A percentile compares a stretch with the other conserved stretches of the same genome.
These are phyloP conservation scores for Proisotoma minuta DNA, from an alignment of 2,888 invertebrate genomes.

Conservation along the genomic window DNA sequence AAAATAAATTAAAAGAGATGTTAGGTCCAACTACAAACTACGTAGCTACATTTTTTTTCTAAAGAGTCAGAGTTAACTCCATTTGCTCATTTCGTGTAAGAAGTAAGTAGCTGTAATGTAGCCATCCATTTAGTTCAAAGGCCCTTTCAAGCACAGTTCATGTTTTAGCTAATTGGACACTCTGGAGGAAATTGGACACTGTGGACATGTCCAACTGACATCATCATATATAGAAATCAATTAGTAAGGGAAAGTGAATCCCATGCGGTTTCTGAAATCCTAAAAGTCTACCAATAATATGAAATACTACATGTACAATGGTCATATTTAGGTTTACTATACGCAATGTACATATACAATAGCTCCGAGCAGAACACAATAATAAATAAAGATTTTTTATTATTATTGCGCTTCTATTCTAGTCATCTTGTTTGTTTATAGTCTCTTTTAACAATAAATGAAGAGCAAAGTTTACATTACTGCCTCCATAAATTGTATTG, in stretches of 20 bases:
- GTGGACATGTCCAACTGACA: background rate
- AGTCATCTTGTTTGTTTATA: too few species aligned
- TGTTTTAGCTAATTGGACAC: constrained; percentile 4
- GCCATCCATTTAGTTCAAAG: too few species aligned
- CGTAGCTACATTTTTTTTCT: background rate
- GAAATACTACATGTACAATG: background rate
- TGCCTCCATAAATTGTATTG: background rate
- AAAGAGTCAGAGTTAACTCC: background rate
- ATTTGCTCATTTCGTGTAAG: constrained; percentile 5
- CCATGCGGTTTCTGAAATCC: background rate
- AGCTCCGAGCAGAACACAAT: background rate
- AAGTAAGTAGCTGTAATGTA: too few species aligned
- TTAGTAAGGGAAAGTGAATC: constrained; percentile 3
- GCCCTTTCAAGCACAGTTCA: too few species aligned
- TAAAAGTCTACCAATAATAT: background rate
- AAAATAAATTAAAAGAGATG: constrained; percentile 2
- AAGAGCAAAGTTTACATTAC: background rate
- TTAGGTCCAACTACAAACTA: background rate
- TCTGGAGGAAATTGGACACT: background rate
- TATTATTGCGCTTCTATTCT: too few species aligned
- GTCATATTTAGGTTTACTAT: too few species aligned
- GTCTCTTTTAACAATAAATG: background rate
- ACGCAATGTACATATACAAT: too few species aligned
- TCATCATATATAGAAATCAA: background rate
- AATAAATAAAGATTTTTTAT: too few species aligned